Evolutionary conservation across 2,113 vertebrate genomes (phyloP).

Genomic region (Trochalopteron elliotii): DNA sequence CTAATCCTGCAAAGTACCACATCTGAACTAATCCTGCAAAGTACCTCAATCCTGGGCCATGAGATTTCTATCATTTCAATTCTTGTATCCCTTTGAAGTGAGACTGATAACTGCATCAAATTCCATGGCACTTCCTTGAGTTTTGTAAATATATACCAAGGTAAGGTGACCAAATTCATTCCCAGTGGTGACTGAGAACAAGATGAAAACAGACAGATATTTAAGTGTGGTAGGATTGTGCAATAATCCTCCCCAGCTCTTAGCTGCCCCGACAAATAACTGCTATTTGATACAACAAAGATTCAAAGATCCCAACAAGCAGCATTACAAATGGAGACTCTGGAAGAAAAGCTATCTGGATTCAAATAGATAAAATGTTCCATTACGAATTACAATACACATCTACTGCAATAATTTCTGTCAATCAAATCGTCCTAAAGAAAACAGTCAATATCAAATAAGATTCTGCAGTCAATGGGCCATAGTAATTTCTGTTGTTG

Average conservation of each 20-base stretch:
- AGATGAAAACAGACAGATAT: background rate
- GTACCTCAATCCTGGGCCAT: background rate
- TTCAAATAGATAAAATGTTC: conserved; percentile 20
- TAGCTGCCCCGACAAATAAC: background rate
- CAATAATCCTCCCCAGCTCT: background rate
- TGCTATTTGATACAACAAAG: background rate
- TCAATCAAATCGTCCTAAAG: conserved; percentile 6
- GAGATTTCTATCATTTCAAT: background rate
- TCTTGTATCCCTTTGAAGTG: background rate
- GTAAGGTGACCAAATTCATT: conserved; percentile 4
- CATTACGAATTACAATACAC: background rate
- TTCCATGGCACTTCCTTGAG: background rate
- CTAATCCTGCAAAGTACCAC: background rate
- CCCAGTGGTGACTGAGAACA: background rate
- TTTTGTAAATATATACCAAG: background rate
- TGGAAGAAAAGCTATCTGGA: background rate
- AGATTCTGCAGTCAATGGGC: background rate
- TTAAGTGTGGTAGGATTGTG: background rate
- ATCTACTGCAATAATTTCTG: conserved; percentile 34
- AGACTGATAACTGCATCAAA: background rate
- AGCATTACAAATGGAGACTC: background rate
- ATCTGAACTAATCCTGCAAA: background rate
- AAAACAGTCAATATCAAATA: conserved; percentile 34
- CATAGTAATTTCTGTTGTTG: background rate
- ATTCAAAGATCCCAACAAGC: background rate